Conservation (phyloP, 2,797 vertebrate genomes). For the Lophotriccus pileatus region DNA sequence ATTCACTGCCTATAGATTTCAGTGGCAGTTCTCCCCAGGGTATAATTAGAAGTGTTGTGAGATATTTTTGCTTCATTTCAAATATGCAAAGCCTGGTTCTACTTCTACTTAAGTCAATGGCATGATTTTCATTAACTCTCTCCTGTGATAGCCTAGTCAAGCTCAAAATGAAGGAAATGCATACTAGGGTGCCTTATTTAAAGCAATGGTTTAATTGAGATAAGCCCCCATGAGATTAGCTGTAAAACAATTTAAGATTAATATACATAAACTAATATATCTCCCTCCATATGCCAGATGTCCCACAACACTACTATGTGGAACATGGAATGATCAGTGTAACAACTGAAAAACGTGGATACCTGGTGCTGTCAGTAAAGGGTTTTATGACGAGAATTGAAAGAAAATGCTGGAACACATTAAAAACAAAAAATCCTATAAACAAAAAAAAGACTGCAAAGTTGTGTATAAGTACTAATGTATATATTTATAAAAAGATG, state of each 20-base stretch:
- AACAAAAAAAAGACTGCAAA: background rate
- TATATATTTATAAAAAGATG: background rate
- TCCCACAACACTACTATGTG: background rate
- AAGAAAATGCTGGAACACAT: background rate
- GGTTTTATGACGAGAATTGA: background rate
- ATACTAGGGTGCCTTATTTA: background rate
- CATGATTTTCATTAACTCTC: background rate
- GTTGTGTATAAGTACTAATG: background rate
- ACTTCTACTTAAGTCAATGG: background rate
- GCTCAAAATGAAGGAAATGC: background rate
- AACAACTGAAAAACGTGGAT: background rate
- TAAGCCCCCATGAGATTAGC: background rate
- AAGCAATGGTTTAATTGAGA: background rate
- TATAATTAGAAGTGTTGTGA: background rate
- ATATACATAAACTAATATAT: background rate
- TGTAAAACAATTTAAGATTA: background rate
- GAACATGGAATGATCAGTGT: background rate
- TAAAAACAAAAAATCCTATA: background rate
- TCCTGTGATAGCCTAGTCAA: background rate
- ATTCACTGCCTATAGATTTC: background rate
- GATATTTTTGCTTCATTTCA: background rate
- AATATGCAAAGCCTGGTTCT: background rate
- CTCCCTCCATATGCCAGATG: background rate
- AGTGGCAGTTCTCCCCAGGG: background rate
- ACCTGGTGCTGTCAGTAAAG: background rate